phyloP scores from a whole-genome alignment of 2,888 invertebrate species.

The Macrosoma leucophasiata region DNA sequence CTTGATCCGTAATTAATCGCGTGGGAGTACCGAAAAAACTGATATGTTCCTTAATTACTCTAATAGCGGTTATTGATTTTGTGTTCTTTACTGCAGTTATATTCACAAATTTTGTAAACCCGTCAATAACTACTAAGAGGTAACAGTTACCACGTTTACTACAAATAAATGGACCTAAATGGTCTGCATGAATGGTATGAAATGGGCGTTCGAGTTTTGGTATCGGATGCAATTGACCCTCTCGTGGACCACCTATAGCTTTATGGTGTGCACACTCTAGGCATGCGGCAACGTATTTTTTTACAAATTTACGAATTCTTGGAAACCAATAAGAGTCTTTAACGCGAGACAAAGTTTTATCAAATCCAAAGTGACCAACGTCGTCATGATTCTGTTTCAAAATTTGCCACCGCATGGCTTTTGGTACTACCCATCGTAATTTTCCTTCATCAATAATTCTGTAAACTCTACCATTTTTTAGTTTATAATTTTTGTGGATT shows the following conservation, averaged over 20 bases:
- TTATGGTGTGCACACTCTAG: constrained; percentile 42
- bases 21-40: no score
- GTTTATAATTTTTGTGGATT: no score
- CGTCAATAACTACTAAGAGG: constrained; percentile 37
- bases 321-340: constrained; percentile 44
- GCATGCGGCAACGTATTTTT: constrained; percentile 44
- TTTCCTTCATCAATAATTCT: constrained; percentile 13
- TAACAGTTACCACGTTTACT: constrained; percentile 34
- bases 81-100: constrained; percentile 34
- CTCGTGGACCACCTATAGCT: constrained; percentile 17
- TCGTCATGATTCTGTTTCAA: constrained; percentile 40
- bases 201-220: constrained; percentile 42
- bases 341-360: constrained; percentile 35
- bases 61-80: constrained; percentile 30
- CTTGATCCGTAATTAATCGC: no score
- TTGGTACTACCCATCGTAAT: constrained; percentile 36
- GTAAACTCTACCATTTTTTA: no score
- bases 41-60: constrained; percentile 29
- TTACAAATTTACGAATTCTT: constrained; percentile 37
- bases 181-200: constrained; percentile 47
- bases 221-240: constrained; percentile 43
- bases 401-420: constrained; percentile 30
- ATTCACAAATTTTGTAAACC: constrained; percentile 40
- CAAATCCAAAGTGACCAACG: constrained; percentile 38
- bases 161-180: constrained; percentile 45